Percentiles rank a stretch among this genome's conserved stretches.
Conservation (phyloP, 1,140 invertebrate species). For the Linepithema humile region DNA sequence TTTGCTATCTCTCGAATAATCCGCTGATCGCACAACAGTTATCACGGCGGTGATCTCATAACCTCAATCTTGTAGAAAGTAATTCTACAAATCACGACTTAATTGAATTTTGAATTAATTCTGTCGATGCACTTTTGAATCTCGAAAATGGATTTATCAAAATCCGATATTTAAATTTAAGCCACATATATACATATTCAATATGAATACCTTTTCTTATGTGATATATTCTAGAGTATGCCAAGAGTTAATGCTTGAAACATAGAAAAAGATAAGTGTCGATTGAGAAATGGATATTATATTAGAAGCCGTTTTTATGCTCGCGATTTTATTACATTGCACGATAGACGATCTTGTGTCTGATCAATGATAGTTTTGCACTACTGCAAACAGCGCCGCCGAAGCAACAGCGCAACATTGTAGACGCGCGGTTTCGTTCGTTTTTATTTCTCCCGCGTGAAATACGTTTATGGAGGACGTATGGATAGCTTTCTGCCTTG, state of each 20-base stretch:
- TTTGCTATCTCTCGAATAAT: conserved; percentile 43
- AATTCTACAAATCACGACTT: background rate
- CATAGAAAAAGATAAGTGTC: no score
- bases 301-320: background rate
- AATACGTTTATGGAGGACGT: conserved; percentile 41
- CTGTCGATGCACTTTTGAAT: background rate
- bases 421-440: background rate
- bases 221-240: background rate
- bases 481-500: conserved; percentile 30
- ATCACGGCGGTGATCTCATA: conserved; percentile 38
- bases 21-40: conserved; percentile 41
- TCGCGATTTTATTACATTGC: background rate
- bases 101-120: conserved; percentile 2
- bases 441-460: conserved; percentile 45
- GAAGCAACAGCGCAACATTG: background rate
- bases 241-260: background rate
- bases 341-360: conserved; percentile 7
- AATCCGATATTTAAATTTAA: background rate
- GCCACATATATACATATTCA: no score
- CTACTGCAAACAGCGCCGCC: no score
- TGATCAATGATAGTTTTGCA: conserved; percentile 21
- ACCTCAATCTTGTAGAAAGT: conserved; percentile 23
- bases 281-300: background rate
- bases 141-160: background rate
- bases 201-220: no score